Percentiles rank a stretch among this genome's conserved stretches.
These are phyloP conservation scores for Atrichornis clamosus DNA, from an alignment of 2,113 vertebrate genomes.

Conservation along the genomic window DNA sequence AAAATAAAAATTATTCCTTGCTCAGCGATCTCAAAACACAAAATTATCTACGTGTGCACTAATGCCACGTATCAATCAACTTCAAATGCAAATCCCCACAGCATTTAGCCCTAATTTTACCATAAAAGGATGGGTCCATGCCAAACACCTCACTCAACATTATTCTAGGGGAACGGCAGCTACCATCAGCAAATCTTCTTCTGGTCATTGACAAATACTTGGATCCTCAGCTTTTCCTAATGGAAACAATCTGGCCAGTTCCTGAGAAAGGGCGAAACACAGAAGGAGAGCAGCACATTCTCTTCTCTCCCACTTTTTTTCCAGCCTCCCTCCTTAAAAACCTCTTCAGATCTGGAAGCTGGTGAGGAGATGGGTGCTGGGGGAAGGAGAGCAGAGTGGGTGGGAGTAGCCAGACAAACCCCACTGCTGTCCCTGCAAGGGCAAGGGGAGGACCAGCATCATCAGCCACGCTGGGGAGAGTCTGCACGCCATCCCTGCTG, in stretches of 20 bases:
- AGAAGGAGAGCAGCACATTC: not conserved
- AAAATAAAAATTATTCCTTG: constrained; percentile 59
- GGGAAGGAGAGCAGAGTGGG: not conserved
- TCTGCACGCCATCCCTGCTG: not conserved
- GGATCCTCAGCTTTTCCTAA: constrained; percentile 38
- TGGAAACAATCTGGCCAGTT: constrained; percentile 26
- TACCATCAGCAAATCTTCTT: constrained; percentile 27
- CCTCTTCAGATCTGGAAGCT: not conserved
- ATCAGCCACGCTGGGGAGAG: not conserved
- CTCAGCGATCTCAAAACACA: constrained; percentile 53
- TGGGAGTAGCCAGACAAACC: not conserved
- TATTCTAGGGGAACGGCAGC: not conserved
- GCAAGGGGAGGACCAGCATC: not conserved
- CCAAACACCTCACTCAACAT: constrained; percentile 12
- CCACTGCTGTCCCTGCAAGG: not conserved
- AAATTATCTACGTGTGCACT: constrained; percentile 36
- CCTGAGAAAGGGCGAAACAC: not conserved
- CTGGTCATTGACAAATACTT: constrained; percentile 45
- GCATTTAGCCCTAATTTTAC: constrained; percentile 19
- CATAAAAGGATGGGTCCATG: constrained; percentile 38
- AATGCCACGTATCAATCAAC: constrained; percentile 59
- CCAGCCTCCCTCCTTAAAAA: not conserved
- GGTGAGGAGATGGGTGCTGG: not conserved
- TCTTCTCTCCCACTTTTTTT: not conserved
- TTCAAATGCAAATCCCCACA: constrained; percentile 15